Evolutionary conservation across 1,140 invertebrate species (phyloP).

Genomic region (Leptinotarsa lineolata): DNA sequence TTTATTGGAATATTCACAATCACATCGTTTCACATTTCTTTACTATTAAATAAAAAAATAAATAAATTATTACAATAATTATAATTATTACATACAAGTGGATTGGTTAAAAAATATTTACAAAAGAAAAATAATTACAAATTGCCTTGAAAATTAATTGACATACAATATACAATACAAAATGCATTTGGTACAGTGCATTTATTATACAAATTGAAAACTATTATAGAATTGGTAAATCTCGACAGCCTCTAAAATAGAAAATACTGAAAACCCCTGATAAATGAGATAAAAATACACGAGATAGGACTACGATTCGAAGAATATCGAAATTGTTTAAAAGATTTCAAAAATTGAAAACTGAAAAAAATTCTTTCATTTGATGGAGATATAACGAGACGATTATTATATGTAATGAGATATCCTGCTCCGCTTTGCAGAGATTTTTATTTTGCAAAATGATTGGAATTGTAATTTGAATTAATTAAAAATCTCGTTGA

Average conservation of each 20-base stretch:
- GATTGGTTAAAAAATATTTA: constrained; percentile 37
- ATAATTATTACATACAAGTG: constrained; percentile 1
- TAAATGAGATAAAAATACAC: neutral
- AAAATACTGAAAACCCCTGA: neutral
- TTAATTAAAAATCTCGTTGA: no score
- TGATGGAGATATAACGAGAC: no score
- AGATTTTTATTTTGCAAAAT: no score
- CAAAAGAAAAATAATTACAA: constrained; percentile 40
- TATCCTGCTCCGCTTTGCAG: no score
- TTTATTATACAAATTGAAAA: constrained; percentile 31
- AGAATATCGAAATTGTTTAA: neutral
- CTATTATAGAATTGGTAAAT: constrained; percentile 33
- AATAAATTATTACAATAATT: constrained; percentile 24
- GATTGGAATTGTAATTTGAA: no score
- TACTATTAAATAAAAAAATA: constrained; percentile 23
- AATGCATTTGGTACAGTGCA: constrained; percentile 50
- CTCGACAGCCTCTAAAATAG: constrained; percentile 31
- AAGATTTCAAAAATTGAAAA: neutral
- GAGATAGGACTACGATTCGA: neutral
- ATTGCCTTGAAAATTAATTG: constrained; percentile 29
- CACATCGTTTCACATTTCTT: neutral
- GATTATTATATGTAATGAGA: no score
- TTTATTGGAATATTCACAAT: constrained; percentile 7
- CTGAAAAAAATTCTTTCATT: no score
- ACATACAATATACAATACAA: constrained; percentile 30